phyloP scores from a whole-genome alignment of 2,888 invertebrate genomes.

The Urechis unicinctus region DNA sequence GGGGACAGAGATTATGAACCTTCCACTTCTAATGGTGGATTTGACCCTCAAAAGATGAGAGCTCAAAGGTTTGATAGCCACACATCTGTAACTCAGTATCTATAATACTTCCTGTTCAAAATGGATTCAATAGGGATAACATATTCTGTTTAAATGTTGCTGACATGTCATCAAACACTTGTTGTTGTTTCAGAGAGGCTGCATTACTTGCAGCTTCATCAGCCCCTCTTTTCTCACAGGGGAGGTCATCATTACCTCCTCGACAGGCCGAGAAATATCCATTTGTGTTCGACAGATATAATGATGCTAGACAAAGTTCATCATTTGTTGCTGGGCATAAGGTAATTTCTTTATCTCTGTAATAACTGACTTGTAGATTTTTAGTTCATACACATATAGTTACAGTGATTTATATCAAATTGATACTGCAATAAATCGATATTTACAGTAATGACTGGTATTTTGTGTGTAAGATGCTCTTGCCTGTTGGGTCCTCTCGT shows the following conservation, averaged over 20 bases:
- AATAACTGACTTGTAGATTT: neutral
- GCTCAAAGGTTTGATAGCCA: conserved; percentile 39
- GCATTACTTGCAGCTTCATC: conserved; percentile 41
- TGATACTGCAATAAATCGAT: too few relatives aligned
- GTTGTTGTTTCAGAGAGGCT: conserved; percentile 41
- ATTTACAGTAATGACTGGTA: too few relatives aligned
- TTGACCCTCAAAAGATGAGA: conserved; percentile 37
- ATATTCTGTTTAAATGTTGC: too few relatives aligned
- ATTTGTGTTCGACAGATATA: conserved; percentile 77
- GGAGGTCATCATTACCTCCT: conserved; percentile 41
- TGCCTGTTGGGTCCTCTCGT: conserved; percentile 74
- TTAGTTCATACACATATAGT: neutral
- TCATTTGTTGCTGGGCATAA: conserved; percentile 74
- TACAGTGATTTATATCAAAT: too few relatives aligned
- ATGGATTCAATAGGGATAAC: too few relatives aligned
- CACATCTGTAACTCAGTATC: neutral
- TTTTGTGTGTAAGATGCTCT: conserved; percentile 54
- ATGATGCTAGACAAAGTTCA: conserved; percentile 63
- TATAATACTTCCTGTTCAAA: too few relatives aligned
- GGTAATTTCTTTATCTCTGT: conserved; percentile 26
- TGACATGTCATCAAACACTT: too few relatives aligned
- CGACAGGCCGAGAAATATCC: conserved; percentile 72
- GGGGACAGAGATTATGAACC: conserved; percentile 25
- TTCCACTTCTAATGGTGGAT: too few relatives aligned
- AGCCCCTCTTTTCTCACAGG: conserved; percentile 33